phyloP scores from a whole-genome alignment of 2,797 vertebrate species.

The Semotilus atromaculatus region DNA sequence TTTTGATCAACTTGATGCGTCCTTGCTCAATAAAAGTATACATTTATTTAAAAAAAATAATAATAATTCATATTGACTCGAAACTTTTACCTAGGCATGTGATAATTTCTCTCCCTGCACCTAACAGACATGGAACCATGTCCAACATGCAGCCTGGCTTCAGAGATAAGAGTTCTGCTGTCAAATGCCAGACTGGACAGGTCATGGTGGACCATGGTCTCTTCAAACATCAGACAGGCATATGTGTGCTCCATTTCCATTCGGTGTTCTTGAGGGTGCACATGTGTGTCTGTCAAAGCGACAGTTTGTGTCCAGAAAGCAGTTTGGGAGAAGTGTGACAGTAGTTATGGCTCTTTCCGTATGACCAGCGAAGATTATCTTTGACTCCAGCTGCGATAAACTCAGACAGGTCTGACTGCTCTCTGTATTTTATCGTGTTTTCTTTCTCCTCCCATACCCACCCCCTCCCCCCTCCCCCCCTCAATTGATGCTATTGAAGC shows the following conservation, averaged over 20 bases:
- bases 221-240: conserved; percentile 7
- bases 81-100: not conserved
- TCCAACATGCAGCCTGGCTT: conserved; percentile 59
- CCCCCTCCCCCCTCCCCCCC: not conserved
- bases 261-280: conserved; percentile 1
- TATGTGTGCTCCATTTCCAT: not conserved
- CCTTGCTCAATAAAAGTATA: not conserved
- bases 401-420: conserved; percentile 45
- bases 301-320: conserved; percentile 26
- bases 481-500: not conserved
- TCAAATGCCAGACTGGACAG: conserved; percentile 59
- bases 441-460: conserved; percentile 16
- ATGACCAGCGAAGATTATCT: conserved; percentile 34
- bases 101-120: conserved; percentile 49
- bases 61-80: not conserved
- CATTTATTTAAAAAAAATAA: too few species aligned
- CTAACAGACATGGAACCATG: conserved; percentile 30
- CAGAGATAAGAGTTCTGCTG: conserved; percentile 66
- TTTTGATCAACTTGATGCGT: not conserved
- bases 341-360: conserved; percentile 57
- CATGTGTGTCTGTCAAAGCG: conserved; percentile 26
- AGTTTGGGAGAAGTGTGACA: conserved; percentile 54
- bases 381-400: conserved; percentile 54
- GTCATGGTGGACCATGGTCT: conserved; percentile 6
- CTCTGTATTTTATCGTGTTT: conserved; percentile 5